Conservation (phyloP, 2,797 vertebrate species). For the Pteronotus mesoamericanus region DNA sequence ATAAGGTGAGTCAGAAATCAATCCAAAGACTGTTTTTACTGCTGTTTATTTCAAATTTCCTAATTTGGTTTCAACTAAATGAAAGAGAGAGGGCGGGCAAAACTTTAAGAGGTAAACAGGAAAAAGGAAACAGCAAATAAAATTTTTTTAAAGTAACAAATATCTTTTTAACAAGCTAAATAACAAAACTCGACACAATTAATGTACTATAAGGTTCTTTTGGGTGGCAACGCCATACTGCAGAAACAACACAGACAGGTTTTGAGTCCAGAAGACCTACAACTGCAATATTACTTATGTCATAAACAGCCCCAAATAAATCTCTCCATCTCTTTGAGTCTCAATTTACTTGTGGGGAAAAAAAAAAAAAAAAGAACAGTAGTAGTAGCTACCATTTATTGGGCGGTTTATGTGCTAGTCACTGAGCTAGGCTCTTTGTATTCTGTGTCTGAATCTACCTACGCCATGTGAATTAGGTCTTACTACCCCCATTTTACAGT, state of each 20-base stretch:
- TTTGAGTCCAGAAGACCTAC: not conserved
- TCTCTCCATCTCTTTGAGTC: not conserved
- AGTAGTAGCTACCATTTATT: not conserved
- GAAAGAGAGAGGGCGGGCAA: not conserved
- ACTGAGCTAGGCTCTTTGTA: not conserved
- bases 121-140: not conserved
- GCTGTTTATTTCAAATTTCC: not conserved
- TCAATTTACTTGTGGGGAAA: not conserved
- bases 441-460: not conserved
- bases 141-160: not conserved
- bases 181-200: not conserved
- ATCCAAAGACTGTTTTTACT: not conserved
- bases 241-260: not conserved
- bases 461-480: not conserved
- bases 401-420: not conserved
- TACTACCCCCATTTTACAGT: not conserved
- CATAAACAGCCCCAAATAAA: not conserved
- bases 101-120: not conserved
- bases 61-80: not conserved
- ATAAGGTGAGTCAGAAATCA: not conserved
- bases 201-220: not conserved
- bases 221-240: not conserved
- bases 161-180: not conserved
- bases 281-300: not conserved
- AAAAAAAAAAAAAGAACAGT: not conserved